Conservation (phyloP, 2,113 vertebrate species). For the Poeciliopsis retropinna region DNA sequence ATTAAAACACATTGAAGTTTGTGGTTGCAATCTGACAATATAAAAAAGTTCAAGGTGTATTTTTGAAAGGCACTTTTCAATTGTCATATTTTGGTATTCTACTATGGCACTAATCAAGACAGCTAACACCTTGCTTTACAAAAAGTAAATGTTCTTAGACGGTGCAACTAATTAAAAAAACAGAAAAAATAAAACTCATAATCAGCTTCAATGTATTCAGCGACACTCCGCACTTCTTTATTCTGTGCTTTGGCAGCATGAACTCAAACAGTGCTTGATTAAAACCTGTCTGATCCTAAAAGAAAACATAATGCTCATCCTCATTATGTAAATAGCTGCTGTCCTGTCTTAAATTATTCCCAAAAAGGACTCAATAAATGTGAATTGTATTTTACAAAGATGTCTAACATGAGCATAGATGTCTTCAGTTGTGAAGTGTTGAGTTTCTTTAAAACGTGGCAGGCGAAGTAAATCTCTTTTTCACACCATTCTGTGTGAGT, state of each 20-base stretch:
- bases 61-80: too few relatives aligned
- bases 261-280: neutral
- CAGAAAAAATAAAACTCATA: neutral
- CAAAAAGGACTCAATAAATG: neutral
- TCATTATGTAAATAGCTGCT: slow-evolving; percentile 1
- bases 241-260: neutral
- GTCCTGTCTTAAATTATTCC: slow-evolving; percentile 3
- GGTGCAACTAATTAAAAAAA: slow-evolving; percentile 2
- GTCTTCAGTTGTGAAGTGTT: neutral
- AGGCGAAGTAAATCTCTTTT: neutral
- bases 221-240: neutral
- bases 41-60: too few relatives aligned
- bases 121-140: neutral
- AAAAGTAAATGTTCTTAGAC: neutral
- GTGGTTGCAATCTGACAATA: too few relatives aligned
- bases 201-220: neutral
- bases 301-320: neutral
- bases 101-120: neutral
- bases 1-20: too few relatives aligned
- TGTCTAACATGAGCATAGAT: neutral
- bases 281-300: neutral
- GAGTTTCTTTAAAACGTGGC: neutral
- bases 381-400: neutral
- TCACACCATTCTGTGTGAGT: slow-evolving; percentile 25
- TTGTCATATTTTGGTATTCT: neutral